Conservation (phyloP, 92 coral and sea anemone genomes). For the Isaurus tuberculatus region DNA sequence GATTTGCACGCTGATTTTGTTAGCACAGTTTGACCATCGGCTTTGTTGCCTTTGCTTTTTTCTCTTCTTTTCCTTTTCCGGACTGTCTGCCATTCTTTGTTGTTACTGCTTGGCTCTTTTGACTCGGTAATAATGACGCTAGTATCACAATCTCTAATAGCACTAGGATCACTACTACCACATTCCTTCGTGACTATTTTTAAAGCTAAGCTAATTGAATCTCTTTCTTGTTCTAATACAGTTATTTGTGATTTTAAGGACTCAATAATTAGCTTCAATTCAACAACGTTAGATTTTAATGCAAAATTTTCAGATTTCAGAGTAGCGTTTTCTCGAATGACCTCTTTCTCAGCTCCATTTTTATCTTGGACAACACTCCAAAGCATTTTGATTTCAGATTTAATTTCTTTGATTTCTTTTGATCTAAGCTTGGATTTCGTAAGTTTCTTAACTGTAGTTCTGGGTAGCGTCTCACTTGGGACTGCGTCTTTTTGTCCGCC, state of each 20-base stretch:
- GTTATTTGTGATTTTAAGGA: conserved; percentile 12
- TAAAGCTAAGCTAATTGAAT: too few species aligned
- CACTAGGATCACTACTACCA: conserved; percentile 16
- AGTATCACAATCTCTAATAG: conserved; percentile 15
- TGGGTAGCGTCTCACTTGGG: conserved; percentile 12
- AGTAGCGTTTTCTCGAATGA: conserved; percentile 14
- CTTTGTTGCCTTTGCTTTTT: too few species aligned
- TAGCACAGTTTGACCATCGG: too few species aligned
- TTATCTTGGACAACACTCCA: conserved; percentile 13
- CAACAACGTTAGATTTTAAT: conserved; percentile 1
- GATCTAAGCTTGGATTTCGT: too few species aligned
- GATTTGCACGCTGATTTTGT: too few species aligned
- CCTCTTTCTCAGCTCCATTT: conserved; percentile 18
- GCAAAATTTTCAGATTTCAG: conserved; percentile 14
- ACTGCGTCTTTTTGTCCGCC: conserved; percentile 20
- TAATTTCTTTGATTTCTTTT: too few species aligned
- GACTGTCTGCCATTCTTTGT: conserved; percentile 10
- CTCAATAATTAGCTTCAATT: conserved; percentile 10
- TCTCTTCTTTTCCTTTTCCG: too few species aligned
- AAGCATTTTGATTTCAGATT: too few species aligned
- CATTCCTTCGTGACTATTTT: conserved; percentile 1
- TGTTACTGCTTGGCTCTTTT: conserved; percentile 16
- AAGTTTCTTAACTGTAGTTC: conserved; percentile 16
- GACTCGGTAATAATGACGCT: conserved; percentile 14
- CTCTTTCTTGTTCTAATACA: conserved; percentile 14